Evolutionary conservation across 2,113 vertebrate genomes (phyloP).

Genomic region (Scytalopus superciliaris): DNA sequence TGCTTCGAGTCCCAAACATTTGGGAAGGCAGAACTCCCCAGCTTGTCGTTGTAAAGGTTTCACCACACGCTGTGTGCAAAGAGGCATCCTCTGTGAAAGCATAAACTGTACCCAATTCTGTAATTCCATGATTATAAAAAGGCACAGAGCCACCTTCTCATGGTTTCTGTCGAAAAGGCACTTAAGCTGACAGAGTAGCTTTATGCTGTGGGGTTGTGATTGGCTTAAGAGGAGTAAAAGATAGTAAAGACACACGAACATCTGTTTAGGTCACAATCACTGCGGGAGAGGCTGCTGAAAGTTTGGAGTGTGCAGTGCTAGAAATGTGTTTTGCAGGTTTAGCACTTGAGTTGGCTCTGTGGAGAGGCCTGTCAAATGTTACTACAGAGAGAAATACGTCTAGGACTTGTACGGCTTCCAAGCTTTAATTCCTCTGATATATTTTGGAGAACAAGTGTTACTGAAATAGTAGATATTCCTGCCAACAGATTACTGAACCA

Average conservation of each 20-base stretch:
- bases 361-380: constrained; percentile 38
- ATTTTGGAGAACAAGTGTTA: constrained; percentile 51
- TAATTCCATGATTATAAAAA: constrained; percentile 24
- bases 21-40: background rate
- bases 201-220: background rate
- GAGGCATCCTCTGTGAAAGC: background rate
- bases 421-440: constrained; percentile 56
- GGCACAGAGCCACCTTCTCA: background rate
- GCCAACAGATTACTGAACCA: constrained; percentile 49
- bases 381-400: constrained; percentile 30
- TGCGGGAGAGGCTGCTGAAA: background rate
- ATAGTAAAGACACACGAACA: constrained; percentile 6
- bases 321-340: constrained; percentile 33
- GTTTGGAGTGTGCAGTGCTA: background rate
- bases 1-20: background rate
- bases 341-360: background rate
- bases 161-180: background rate
- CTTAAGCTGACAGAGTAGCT: background rate
- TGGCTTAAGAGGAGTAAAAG: constrained; percentile 33
- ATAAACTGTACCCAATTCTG: background rate
- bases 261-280: constrained; percentile 47
- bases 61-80: background rate
- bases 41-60: background rate
- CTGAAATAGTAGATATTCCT: constrained; percentile 55
- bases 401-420: constrained; percentile 22